Base-by-base conservation (phyloP, 1,140 invertebrate species). In the Drosophila tristis region DNA sequence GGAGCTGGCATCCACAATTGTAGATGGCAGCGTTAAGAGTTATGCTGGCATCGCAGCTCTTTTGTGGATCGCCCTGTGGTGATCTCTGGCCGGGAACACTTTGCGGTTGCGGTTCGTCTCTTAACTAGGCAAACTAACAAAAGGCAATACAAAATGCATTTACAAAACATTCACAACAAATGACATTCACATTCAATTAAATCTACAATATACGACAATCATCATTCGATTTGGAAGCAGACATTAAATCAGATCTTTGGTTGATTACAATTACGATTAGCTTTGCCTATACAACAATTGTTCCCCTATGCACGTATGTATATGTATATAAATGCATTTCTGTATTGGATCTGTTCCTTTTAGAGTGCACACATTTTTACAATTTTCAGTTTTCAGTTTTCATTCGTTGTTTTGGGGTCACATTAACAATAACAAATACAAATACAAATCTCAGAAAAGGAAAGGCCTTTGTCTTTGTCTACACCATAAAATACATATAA, bases 311-410 rank as follows among this genome's bases (percentile, higher is more conserved):
- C 13, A 13, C 11, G 4, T 13, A 39, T 13, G 35, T 39, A 13
- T 11, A 29, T 4, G 35, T 39, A 2, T 42, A 15, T 25, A 63
- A 68, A 78, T 74, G 67, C 68, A 68, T 59, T 26, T 54, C 48
- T 58, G 56, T 78, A 54, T 78, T 73, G 79, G 50, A 65, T 39
- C 47, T 61, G 60, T 65, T 82, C 65, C 66, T 84, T 74, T 23
- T 42, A 45, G 49, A 60, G 62, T 67, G 35, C 35, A 39, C 35
- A 39, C 0, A 13, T 63, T 64, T 59, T 26, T 45, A 60, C n/a
- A 62, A 16, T 47, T 31, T 31, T 31, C n/a, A 61, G 13, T 45
- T 60, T 64, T 63, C 31, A 50, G 42, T 51, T 39, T 57, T 49
- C 39, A 59, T 64, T 78, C 25, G 66, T 47, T 55, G 61, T 71